Evolutionary conservation across 2,888 invertebrate genomes (phyloP).

Genomic region (Hyles lineata): DNA sequence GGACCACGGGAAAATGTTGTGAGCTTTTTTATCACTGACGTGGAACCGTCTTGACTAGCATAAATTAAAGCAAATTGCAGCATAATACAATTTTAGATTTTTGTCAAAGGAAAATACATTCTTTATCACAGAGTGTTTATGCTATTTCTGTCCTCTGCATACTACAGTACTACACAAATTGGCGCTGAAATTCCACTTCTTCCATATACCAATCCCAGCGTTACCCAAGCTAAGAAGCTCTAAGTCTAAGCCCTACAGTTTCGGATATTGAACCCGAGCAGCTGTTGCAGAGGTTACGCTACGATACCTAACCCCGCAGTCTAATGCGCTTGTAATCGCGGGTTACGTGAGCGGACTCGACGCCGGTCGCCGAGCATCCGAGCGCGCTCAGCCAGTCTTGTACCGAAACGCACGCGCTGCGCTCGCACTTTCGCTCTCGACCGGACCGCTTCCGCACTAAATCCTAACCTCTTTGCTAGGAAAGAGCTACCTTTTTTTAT

Average conservation of each 20-base stretch:
- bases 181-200: too few species aligned
- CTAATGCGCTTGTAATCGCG: slow-evolving; percentile 44
- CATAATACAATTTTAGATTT: too few species aligned
- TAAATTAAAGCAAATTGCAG: too few species aligned
- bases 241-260: background rate
- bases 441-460: slow-evolving; percentile 32
- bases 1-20: too few species aligned
- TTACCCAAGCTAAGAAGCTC: too few species aligned
- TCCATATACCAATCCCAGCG: too few species aligned
- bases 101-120: too few species aligned
- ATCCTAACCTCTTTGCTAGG: background rate
- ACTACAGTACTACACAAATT: too few species aligned
- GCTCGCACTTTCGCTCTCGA: slow-evolving; percentile 79
- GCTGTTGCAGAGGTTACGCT: slow-evolving; percentile 28
- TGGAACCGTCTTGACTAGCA: too few species aligned
- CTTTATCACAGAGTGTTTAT: too few species aligned
- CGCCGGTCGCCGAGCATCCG: slow-evolving; percentile 45
- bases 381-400: slow-evolving; percentile 63
- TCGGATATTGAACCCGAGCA: slow-evolving; percentile 13
- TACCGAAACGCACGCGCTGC: slow-evolving; percentile 69
- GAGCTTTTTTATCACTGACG: too few species aligned
- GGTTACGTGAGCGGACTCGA: slow-evolving; percentile 72
- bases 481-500: background rate
- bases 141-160: too few species aligned
- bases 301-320: slow-evolving; percentile 31